These are phyloP conservation scores for Chrysolina haemoptera DNA, from an alignment of 2,888 invertebrate species.

Conservation along the genomic window DNA sequence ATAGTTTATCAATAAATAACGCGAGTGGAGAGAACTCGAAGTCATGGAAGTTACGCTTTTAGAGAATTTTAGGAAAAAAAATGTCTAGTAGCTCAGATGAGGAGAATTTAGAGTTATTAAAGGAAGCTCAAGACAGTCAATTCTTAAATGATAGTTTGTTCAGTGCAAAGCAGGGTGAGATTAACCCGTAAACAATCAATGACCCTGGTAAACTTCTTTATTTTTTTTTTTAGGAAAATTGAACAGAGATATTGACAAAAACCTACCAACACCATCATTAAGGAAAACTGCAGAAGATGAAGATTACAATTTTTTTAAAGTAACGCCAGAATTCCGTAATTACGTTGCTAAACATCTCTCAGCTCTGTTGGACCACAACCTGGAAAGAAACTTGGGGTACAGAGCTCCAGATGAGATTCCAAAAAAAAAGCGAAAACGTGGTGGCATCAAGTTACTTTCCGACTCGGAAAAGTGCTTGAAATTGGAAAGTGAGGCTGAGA, in stretches of 20 bases:
- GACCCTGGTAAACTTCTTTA: constrained; percentile 8
- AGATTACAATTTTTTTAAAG: constrained; percentile 72
- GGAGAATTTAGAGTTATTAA: constrained; percentile 61
- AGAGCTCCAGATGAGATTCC: constrained; percentile 30
- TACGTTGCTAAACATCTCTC: constrained; percentile 72
- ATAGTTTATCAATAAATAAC: not conserved
- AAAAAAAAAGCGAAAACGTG: constrained; percentile 41
- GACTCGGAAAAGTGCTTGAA: constrained; percentile 50
- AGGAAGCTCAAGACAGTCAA: constrained; percentile 72
- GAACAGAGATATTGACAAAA: constrained; percentile 16
- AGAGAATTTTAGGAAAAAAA: constrained; percentile 40
- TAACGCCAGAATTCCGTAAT: constrained; percentile 72
- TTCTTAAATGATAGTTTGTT: constrained; percentile 69
- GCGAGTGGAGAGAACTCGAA: not conserved
- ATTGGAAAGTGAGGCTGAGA: constrained; percentile 64
- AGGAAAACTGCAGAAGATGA: constrained; percentile 64
- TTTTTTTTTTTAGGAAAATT: constrained; percentile 33
- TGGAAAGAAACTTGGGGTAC: constrained; percentile 61
- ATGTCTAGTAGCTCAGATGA: constrained; percentile 66
- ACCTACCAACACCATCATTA: constrained; percentile 52
- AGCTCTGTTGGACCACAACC: constrained; percentile 66
- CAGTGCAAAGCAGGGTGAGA: constrained; percentile 51
- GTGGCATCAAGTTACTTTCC: constrained; percentile 50
- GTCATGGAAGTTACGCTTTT: constrained; percentile 2
- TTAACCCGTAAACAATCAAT: constrained; percentile 1